Percentiles rank a stretch among this genome's conserved stretches.
phyloP scores from a whole-genome alignment of 2,888 invertebrate genomes.

The Drosophila pegasa region DNA sequence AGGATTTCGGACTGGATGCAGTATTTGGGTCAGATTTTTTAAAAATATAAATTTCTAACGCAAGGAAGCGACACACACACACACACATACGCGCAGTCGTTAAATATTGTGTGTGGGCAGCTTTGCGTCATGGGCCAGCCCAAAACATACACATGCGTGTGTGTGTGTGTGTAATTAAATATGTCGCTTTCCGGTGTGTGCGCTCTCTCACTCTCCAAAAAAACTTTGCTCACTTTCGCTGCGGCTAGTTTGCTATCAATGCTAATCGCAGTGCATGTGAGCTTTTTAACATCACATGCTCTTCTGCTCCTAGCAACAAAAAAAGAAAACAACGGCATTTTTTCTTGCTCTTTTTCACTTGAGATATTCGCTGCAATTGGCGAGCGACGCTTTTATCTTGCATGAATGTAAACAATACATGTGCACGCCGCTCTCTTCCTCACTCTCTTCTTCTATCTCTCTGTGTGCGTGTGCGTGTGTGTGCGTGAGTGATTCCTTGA shows the following conservation, averaged over 20 bases:
- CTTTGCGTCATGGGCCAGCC: constrained; percentile 54
- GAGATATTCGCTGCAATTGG: constrained; percentile 46
- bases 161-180: constrained; percentile 14
- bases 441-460: neutral
- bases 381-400: constrained; percentile 61
- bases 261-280: constrained; percentile 39
- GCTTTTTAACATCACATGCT: constrained; percentile 37
- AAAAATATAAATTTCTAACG: constrained; percentile 71
- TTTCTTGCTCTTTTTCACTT: constrained; percentile 6
- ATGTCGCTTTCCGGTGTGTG: constrained; percentile 25
- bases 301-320: constrained; percentile 46
- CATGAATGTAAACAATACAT: constrained; percentile 29
- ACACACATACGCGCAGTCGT: constrained; percentile 19
- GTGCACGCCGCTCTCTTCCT: neutral
- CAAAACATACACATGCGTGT: constrained; percentile 23
- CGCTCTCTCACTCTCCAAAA: constrained; percentile 18
- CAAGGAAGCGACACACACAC: constrained; percentile 56
- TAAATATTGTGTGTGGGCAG: constrained; percentile 21
- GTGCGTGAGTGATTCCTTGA: constrained; percentile 32
- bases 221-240: constrained; percentile 5
- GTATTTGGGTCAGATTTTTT: constrained; percentile 73
- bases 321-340: constrained; percentile 13
- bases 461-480: neutral
- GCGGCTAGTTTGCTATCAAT: constrained; percentile 45
- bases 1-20: constrained; percentile 56